phyloP scores from a whole-genome alignment of 2,888 invertebrate species.

The Rotaria macrura region DNA sequence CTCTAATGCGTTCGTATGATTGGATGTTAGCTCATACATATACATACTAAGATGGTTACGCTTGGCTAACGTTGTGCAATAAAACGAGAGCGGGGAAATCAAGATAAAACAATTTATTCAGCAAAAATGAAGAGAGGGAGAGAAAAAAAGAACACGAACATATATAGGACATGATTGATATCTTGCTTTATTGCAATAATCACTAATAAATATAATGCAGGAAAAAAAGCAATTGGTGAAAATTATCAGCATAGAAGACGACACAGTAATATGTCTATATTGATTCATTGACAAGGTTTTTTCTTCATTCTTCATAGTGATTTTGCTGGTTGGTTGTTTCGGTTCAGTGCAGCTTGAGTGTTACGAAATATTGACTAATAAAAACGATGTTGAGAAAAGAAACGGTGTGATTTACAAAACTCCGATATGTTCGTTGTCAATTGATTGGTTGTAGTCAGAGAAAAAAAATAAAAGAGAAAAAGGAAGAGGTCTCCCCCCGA shows the following conservation, averaged over 20 bases:
- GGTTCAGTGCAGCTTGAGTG: background rate
- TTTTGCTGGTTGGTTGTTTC: background rate
- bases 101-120: constrained; percentile 4
- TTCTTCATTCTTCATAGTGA: background rate
- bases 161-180: background rate
- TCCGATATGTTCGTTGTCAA: background rate
- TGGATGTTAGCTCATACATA: constrained; percentile 8
- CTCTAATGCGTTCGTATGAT: background rate
- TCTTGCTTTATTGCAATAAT: constrained; percentile 12
- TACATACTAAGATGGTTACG: background rate
- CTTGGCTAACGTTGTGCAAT: constrained; percentile 12
- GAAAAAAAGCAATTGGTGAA: background rate
- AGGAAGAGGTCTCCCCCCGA: background rate
- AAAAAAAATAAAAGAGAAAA: background rate
- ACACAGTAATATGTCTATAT: background rate
- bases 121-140: background rate
- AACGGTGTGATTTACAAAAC: background rate
- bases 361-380: constrained; percentile 15
- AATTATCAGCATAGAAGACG: background rate
- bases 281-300: constrained; percentile 10
- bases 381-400: background rate
- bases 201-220: background rate
- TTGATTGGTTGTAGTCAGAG: background rate
- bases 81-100: background rate
- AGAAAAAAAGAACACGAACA: background rate